These are phyloP conservation scores for Panagrolaimus sp. DNA, from an alignment of 1,140 invertebrate species.

Conservation along the genomic window DNA sequence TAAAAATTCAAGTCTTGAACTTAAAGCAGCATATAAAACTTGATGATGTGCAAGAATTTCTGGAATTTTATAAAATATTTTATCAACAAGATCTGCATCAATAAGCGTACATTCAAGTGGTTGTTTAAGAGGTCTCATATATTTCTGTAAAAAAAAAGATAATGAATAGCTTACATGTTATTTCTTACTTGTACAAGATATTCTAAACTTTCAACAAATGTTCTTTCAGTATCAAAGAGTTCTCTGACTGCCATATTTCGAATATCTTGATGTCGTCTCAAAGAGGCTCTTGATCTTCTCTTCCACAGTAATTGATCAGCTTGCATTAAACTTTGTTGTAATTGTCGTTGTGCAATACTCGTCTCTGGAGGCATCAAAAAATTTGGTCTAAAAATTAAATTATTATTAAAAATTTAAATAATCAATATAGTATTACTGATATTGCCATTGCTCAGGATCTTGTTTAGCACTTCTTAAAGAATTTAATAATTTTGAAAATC, in stretches of 20 bases:
- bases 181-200: conserved; percentile 73
- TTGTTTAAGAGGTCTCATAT: conserved; percentile 80
- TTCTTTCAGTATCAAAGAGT: conserved; percentile 83
- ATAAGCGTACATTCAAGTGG: conserved; percentile 74
- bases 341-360: conserved; percentile 18
- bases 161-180: conserved; percentile 41
- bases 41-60: conserved; percentile 83
- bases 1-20: conserved; percentile 75
- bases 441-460: neutral
- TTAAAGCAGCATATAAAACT: conserved; percentile 75
- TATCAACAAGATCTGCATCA: conserved; percentile 77
- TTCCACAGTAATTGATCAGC: conserved; percentile 44
- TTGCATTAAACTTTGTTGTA: conserved; percentile 36
- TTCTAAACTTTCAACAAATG: conserved; percentile 82
- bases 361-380: neutral
- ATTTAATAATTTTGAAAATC: conserved; percentile 39
- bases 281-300: conserved; percentile 35
- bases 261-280: conserved; percentile 70
- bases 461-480: conserved; percentile 15
- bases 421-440: neutral
- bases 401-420: neutral
- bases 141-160: no score
- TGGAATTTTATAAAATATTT: conserved; percentile 70
- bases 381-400: neutral
- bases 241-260: conserved; percentile 86